Percentiles rank a stretch among this genome's conserved stretches.
These are phyloP conservation scores for Bedellia somnulentella DNA, from an alignment of 2,888 invertebrate species.

Conservation along the genomic window DNA sequence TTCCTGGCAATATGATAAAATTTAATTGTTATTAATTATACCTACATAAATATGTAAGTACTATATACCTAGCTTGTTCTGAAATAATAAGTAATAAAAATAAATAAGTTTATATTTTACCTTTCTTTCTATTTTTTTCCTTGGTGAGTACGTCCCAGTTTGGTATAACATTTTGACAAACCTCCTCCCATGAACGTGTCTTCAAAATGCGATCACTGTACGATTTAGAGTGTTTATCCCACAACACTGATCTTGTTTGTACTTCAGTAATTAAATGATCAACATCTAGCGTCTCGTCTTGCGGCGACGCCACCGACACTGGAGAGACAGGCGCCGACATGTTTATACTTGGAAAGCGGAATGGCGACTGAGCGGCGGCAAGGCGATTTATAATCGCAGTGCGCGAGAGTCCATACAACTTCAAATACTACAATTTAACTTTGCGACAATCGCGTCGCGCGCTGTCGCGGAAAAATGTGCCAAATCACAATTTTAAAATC, in stretches of 20 bases:
- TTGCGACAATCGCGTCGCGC: background rate
- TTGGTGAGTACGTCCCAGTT: slow-evolving; percentile 1
- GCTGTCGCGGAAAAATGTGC: background rate
- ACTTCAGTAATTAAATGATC: slow-evolving; percentile 1
- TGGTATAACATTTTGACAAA: slow-evolving; percentile 2
- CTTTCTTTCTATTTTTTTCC: too few relatives aligned
- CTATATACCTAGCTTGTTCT: too few relatives aligned
- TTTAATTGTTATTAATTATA: too few relatives aligned
- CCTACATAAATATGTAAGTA: too few relatives aligned
- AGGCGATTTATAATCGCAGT: background rate
- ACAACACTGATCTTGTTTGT: slow-evolving; percentile 1
- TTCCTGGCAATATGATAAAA: too few relatives aligned
- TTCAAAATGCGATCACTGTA: slow-evolving; percentile 3
- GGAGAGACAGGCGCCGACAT: slow-evolving; percentile 1
- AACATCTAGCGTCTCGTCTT: slow-evolving; percentile 2
- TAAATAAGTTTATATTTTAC: too few relatives aligned
- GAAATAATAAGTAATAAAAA: too few relatives aligned
- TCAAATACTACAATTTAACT: background rate
- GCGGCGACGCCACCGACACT: too few relatives aligned
- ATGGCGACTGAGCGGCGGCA: too few relatives aligned
- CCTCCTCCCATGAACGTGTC: slow-evolving; percentile 1
- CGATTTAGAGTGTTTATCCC: slow-evolving; percentile 1
- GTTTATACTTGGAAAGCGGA: background rate
- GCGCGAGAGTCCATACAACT: slow-evolving; percentile 1
- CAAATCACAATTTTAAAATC: too few relatives aligned